phyloP scores from a whole-genome alignment of 2,113 vertebrate genomes.

The Cyprinus carpio region DNA sequence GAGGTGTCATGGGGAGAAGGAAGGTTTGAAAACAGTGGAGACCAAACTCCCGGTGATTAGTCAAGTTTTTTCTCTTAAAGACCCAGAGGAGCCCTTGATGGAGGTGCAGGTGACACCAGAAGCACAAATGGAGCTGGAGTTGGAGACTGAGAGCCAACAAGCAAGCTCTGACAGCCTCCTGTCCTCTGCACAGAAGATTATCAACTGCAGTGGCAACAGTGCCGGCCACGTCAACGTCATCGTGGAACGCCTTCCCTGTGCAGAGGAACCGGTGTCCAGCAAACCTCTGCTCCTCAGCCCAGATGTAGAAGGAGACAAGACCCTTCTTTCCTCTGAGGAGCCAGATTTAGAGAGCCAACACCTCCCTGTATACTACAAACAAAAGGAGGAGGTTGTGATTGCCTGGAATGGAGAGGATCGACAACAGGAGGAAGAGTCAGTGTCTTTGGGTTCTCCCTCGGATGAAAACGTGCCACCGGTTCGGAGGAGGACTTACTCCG shows the following conservation, averaged over 20 bases:
- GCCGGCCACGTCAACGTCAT: conserved; percentile 94
- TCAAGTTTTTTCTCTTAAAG: conserved; percentile 65
- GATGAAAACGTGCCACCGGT: conserved; percentile 90
- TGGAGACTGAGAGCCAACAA: conserved; percentile 67
- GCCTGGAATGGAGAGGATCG: conserved; percentile 74
- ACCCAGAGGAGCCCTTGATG: conserved; percentile 75
- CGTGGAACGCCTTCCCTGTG: conserved; percentile 90
- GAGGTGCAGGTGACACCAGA: conserved; percentile 81
- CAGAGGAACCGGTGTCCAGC: conserved; percentile 80
- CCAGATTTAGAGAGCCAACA: conserved; percentile 31
- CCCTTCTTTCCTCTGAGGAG: conserved; percentile 60
- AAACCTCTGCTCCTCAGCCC: conserved; percentile 81
- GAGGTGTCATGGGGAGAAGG: conserved; percentile 53
- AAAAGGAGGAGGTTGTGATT: conserved; percentile 74
- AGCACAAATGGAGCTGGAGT: conserved; percentile 76
- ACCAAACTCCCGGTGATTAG: conserved; percentile 57
- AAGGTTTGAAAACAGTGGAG: conserved; percentile 54
- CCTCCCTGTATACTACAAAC: conserved; percentile 64
- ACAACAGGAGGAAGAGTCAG: conserved; percentile 55
- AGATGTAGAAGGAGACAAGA: conserved; percentile 75
- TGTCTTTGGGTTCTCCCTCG: conserved; percentile 53
- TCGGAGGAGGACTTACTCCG: conserved; percentile 91
- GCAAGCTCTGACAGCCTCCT: conserved; percentile 83
- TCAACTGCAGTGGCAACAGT: conserved; percentile 87
- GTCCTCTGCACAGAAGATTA: conserved; percentile 96